phyloP scores from a whole-genome alignment of 2,113 vertebrate species.

The Pluvialis apricaria region DNA sequence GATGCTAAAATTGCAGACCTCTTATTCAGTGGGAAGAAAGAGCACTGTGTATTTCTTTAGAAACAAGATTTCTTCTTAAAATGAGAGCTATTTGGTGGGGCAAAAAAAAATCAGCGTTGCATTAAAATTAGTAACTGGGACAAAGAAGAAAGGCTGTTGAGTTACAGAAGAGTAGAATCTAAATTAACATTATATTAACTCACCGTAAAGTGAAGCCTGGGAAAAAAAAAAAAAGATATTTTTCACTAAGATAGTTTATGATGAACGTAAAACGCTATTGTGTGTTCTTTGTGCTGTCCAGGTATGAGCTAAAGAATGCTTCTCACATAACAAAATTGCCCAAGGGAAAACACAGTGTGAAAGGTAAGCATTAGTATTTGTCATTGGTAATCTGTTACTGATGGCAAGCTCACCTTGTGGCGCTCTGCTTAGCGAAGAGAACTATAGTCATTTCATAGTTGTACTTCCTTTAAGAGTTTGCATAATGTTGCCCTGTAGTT shows the following conservation, averaged over 20 bases:
- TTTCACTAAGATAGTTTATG: not conserved
- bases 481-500: not conserved
- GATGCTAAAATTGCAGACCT: not conserved
- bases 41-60: not conserved
- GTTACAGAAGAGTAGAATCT: not conserved
- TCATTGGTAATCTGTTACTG: not conserved
- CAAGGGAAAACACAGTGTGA: slow-evolving; percentile 98
- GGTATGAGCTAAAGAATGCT: slow-evolving; percentile 96
- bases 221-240: not conserved
- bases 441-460: not conserved
- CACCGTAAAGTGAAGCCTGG: not conserved
- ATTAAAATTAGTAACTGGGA: not conserved
- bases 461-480: not conserved
- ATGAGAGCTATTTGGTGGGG: not conserved
- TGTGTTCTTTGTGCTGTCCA: slow-evolving; percentile 61
- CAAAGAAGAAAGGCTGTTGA: not conserved
- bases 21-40: not conserved
- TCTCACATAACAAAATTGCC: slow-evolving; percentile 93
- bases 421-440: not conserved
- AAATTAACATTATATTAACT: not conserved
- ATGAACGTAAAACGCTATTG: not conserved
- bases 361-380: slow-evolving; percentile 79
- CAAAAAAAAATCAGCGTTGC: not conserved
- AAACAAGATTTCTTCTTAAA: not conserved
- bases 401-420: not conserved